Base-by-base conservation (phyloP, 2,113 vertebrate species). In the Turnix velox region DNA sequence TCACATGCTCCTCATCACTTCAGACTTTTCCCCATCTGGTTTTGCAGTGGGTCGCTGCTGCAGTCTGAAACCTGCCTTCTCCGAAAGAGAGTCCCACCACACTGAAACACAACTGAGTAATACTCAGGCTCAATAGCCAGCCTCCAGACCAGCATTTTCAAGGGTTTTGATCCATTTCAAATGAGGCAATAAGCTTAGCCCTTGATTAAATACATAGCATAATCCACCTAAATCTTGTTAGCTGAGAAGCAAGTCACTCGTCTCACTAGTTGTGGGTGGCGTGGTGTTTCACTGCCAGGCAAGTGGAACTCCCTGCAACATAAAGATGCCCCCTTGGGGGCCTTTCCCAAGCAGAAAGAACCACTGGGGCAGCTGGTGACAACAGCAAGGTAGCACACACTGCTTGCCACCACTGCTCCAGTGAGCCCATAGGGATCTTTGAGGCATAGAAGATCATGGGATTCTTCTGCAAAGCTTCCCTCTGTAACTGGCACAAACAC, bases 221-320 rank as follows among this genome's bases (percentile, higher is more conserved):
- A 97, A 95, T 81, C 92, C 95, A 95, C 81, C 93, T 89, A 92
- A 91, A 94, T 97, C 96, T 86, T 66, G n/a, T 95, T 95, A 94
- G 89, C 89, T 0, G 9, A 59, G 80, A 61, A 91, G 78, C 63
- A 83, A 96, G 79, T 58, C 52, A 9, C 55, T 91, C 6, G 1
- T 89, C 89, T 91, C 80, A 8, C n/a, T 57, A 65, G 80, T 37
- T 35, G 62, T 55, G 31, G 67, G 55, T 61, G 68, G 65, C 30
- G 4, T 0, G 7, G 31, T 1, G 5, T 49, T 69, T 72, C 22
- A 10, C 84, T 2, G 5, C 42, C 5, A 58, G 68, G 79, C 72
- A 35, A 28, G 28, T 2, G 0, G 37, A 69, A 79, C 31, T 48
- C 24, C 23, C 75, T 24, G 12, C 16, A 18, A 27, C 0, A 2